These are phyloP conservation scores for Microctonus aethiopoides DNA, from an alignment of 2,888 invertebrate species.

Conservation along the genomic window DNA sequence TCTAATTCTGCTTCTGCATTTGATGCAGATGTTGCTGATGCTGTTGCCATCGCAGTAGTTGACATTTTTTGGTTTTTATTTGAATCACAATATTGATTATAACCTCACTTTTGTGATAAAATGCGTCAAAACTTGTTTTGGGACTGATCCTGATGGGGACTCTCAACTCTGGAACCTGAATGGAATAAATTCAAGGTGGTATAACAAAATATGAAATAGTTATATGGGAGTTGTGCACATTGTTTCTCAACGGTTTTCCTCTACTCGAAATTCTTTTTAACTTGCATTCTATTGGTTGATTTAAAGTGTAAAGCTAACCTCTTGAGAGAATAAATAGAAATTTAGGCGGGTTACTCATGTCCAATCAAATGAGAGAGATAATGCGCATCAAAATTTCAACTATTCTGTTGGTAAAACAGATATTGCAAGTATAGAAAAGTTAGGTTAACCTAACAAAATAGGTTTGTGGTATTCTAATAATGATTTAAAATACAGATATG, in stretches of 20 bases:
- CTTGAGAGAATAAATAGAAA: background rate
- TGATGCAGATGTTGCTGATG: background rate
- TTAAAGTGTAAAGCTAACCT: background rate
- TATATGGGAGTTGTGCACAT: too few relatives aligned
- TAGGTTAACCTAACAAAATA: too few relatives aligned
- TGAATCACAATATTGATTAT: background rate
- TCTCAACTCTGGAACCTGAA: too few relatives aligned
- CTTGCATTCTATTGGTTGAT: background rate
- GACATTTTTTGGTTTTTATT: background rate
- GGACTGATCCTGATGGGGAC: background rate
- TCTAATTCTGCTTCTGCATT: constrained; percentile 12
- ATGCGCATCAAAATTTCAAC: too few relatives aligned
- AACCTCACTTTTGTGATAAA: background rate
- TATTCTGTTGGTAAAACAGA: too few relatives aligned
- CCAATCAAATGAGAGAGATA: background rate
- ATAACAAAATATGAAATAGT: too few relatives aligned
- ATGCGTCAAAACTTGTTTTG: background rate
- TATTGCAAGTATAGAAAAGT: too few relatives aligned
- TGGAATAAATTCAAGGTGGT: too few relatives aligned
- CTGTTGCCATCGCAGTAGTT: background rate
- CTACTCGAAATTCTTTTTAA: background rate
- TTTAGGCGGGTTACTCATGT: background rate
- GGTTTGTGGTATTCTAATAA: too few relatives aligned
- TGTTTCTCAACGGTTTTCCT: too few relatives aligned
- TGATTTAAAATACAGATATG: too few relatives aligned